A percentile compares a stretch with the other conserved stretches of the same genome.
Evolutionary conservation across 2,888 invertebrate genomes (phyloP).

Genomic region (Nymphalis urticae): DNA sequence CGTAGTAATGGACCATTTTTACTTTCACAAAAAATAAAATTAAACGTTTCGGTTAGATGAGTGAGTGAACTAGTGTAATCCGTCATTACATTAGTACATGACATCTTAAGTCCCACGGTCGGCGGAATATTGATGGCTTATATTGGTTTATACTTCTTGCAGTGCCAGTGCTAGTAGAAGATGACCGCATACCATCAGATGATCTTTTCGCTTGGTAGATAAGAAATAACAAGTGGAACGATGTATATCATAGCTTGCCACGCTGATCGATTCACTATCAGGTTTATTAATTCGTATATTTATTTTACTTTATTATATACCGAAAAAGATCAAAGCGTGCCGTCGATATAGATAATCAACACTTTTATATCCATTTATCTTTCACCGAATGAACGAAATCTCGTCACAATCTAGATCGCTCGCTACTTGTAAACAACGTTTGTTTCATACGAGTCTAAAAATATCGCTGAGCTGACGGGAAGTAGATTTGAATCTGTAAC

Average conservation of each 20-base stretch:
- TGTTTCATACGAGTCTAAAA: background rate
- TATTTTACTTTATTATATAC: background rate
- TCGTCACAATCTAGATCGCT: constrained; percentile 4
- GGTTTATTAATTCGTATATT: background rate
- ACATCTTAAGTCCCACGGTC: too few relatives aligned
- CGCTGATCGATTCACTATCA: background rate
- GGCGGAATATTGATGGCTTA: too few relatives aligned
- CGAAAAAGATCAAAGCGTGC: too few relatives aligned
- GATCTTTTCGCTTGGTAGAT: too few relatives aligned
- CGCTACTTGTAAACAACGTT: background rate
- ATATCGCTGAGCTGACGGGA: background rate
- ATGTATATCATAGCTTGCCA: background rate
- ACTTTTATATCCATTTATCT: background rate
- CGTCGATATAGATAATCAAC: background rate
- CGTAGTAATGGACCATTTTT: background rate
- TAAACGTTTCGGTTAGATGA: too few relatives aligned
- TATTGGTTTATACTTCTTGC: too few relatives aligned
- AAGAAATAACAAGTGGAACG: too few relatives aligned
- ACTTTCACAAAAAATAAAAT: background rate
- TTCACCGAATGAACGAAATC: background rate
- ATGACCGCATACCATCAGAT: too few relatives aligned
- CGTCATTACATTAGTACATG: too few relatives aligned
- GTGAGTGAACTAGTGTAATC: too few relatives aligned
- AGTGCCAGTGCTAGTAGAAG: too few relatives aligned
- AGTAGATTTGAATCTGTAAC: background rate